Evolutionary conservation across 2,888 invertebrate species (phyloP).

Genomic region (Cybosia mesomella): DNA sequence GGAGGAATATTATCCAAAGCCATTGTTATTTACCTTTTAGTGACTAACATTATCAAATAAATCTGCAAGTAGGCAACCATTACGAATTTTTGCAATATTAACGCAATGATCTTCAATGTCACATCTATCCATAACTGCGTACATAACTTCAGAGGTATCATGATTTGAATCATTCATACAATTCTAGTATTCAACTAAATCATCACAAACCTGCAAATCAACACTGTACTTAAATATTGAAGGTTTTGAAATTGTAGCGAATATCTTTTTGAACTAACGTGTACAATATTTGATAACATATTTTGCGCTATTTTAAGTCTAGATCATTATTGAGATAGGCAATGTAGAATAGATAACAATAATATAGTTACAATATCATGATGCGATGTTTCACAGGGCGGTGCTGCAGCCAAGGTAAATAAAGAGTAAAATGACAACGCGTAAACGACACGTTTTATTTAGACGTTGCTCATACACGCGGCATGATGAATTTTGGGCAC

Average conservation of each 20-base stretch:
- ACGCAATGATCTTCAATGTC: slow-evolving; percentile 33
- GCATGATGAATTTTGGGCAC: slow-evolving; percentile 73
- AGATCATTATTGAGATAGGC: not conserved
- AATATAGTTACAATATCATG: slow-evolving; percentile 59
- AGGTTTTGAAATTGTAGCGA: slow-evolving; percentile 22
- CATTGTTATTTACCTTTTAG: slow-evolving; percentile 48
- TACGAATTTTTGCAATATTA: slow-evolving; percentile 19
- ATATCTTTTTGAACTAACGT: not conserved
- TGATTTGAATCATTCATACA: slow-evolving; percentile 13
- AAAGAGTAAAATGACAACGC: slow-evolving; percentile 54
- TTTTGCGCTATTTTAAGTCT: not conserved
- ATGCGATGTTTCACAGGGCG: slow-evolving; percentile 79
- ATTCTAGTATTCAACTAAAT: slow-evolving; percentile 18
- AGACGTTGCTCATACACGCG: slow-evolving; percentile 65
- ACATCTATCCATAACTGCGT: slow-evolving; percentile 1
- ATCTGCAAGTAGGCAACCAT: slow-evolving; percentile 40
- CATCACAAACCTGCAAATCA: slow-evolving; percentile 20
- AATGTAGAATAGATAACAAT: slow-evolving; percentile 42
- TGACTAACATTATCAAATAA: slow-evolving; percentile 60
- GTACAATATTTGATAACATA: not conserved
- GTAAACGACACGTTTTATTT: slow-evolving; percentile 64
- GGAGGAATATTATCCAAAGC: slow-evolving; percentile 50
- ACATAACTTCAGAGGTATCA: slow-evolving; percentile 11
- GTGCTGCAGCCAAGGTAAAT: slow-evolving; percentile 84
- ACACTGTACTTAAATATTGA: slow-evolving; percentile 18